Base-by-base conservation (phyloP, 2,797 vertebrate genomes). In the Tragopan temminckii region DNA sequence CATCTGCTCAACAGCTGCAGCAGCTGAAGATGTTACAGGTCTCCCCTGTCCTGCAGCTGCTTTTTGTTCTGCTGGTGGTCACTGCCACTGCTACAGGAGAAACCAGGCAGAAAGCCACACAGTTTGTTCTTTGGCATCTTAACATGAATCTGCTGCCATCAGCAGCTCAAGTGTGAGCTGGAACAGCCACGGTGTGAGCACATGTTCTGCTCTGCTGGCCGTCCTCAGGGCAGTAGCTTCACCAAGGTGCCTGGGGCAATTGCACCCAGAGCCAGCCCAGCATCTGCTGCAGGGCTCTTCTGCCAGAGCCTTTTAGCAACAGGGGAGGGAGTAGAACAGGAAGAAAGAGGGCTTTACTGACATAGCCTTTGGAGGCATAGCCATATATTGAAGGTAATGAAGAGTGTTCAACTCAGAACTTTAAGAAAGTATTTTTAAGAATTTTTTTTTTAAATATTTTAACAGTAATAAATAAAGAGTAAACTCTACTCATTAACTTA, bases 371-470 rank as follows among this genome's bases (percentile, higher is more conserved):
- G 59, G 52, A 86, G 40, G 17, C 63, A 88, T 76, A 63, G 24
- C 6, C 6, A 8, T 61, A 1, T 59, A 14, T 20, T 70, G 55
- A 13, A 63, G 55, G 29, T 55, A 81, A 38, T 16, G 70, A 1
- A 35, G 15, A 55, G 7, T 27, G 36, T 33, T 58, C 10, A 20
- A 55, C 59, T 85, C 77, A 68, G 50, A 88, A 88, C 13, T 59
- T 46, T 36, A 57, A 69, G 63, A 90, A 84, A 86, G 55, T 81
- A 55, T 69, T 29, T 62, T 62, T 12, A 52, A 62, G 58, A 88
- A 80, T 79, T 46, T 79, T 72, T 72, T 69, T 79, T 72, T 72
- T 69, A 35, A 80, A 76, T 81, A 86, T 59, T 91, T 92, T 33
- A 43, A 36, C 45, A 86, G 45, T 57, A 53, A 31, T 53, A 36